A percentile compares a stretch with the other conserved stretches of the same genome.
phyloP scores from a whole-genome alignment of 2,888 invertebrate genomes.

The Zootermopsis nevadensis region DNA sequence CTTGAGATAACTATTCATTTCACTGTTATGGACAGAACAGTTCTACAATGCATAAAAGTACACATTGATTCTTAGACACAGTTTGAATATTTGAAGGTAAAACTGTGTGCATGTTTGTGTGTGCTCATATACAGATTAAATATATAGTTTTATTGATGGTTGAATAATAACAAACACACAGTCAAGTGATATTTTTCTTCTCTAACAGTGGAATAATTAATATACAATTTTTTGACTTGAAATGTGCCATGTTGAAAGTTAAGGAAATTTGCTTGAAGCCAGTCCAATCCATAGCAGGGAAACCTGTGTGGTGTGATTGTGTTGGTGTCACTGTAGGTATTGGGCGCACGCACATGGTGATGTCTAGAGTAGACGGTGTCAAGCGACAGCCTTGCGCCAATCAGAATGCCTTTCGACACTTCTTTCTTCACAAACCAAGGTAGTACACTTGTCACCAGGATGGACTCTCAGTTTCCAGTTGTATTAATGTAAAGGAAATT shows the following conservation, averaged over 20 bases:
- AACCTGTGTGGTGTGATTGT: slow-evolving; percentile 40
- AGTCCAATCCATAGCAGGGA: slow-evolving; percentile 21
- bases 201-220: background rate
- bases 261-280: background rate
- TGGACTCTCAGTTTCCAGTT: background rate
- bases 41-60: too few relatives aligned
- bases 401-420: slow-evolving; percentile 51
- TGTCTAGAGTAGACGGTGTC: slow-evolving; percentile 52
- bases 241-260: background rate
- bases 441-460: slow-evolving; percentile 31
- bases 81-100: too few relatives aligned
- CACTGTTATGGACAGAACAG: too few relatives aligned
- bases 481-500: background rate
- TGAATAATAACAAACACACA: too few relatives aligned
- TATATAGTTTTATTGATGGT: too few relatives aligned
- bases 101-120: too few relatives aligned
- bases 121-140: too few relatives aligned
- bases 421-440: slow-evolving; percentile 53
- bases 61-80: too few relatives aligned
- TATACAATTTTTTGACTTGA: background rate
- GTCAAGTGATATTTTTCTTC: too few relatives aligned
- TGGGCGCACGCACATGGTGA: slow-evolving; percentile 46
- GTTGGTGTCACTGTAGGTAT: slow-evolving; percentile 46
- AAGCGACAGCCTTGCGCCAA: slow-evolving; percentile 50
- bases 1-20: too few relatives aligned